Conservation (phyloP, 2,797 vertebrate species). For the Uromys caudimaculatus region DNA sequence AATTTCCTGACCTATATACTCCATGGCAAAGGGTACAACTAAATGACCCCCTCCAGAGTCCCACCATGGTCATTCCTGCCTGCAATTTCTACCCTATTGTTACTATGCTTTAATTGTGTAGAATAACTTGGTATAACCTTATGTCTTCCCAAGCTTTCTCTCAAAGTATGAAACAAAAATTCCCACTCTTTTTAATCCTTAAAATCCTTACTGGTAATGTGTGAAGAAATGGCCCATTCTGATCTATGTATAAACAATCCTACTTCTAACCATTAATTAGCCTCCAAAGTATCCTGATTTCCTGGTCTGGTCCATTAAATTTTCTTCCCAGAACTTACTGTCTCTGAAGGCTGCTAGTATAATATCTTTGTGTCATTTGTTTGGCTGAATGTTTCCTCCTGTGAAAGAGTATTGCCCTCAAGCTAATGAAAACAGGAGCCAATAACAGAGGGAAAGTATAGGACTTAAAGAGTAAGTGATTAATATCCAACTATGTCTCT, state of each 20-base stretch:
- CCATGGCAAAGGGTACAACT: not conserved
- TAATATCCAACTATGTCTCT: not conserved
- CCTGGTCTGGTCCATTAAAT: not conserved
- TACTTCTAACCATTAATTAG: not conserved
- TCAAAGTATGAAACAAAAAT: constrained; percentile 9
- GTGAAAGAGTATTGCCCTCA: not conserved
- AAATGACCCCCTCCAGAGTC: not conserved
- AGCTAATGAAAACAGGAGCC: not conserved
- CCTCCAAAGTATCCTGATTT: not conserved
- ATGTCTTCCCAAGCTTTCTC: not conserved
- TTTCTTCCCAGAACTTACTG: not conserved
- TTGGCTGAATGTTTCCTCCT: not conserved
- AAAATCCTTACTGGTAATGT: not conserved
- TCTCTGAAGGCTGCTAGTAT: not conserved
- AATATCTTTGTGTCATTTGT: not conserved
- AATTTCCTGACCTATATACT: not conserved
- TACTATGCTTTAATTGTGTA: not conserved
- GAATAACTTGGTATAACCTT: not conserved
- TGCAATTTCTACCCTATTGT: not conserved
- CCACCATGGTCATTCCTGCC: no score
- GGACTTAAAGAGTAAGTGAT: not conserved
- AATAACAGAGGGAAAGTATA: not conserved
- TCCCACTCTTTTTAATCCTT: not conserved
- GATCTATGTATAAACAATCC: not conserved
- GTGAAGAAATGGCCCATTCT: not conserved